Evolutionary conservation across 2,888 invertebrate genomes (phyloP).

Genomic region (Quadriops clusia): DNA sequence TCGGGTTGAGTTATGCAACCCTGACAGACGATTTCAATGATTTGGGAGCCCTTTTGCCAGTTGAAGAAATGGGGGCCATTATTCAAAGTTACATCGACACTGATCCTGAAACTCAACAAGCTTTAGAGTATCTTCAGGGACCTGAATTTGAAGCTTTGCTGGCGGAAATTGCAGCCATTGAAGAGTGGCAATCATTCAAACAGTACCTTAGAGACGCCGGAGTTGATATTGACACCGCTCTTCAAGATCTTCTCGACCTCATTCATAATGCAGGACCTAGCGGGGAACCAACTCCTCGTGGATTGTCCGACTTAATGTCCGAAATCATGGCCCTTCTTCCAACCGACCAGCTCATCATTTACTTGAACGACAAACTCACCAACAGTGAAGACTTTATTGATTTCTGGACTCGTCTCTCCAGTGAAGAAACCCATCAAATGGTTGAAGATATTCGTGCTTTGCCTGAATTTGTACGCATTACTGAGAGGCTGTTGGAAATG

Average conservation of each 20-base stretch:
- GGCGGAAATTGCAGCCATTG: conserved; percentile 12
- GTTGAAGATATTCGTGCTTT: conserved; percentile 19
- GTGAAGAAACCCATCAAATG: conserved; percentile 14
- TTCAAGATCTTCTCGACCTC: conserved; percentile 14
- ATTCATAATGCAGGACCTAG: conserved; percentile 11
- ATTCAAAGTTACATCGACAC: conserved; percentile 17
- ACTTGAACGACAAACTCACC: conserved; percentile 11
- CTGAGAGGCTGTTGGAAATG: conserved; percentile 15
- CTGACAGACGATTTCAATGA: conserved; percentile 18
- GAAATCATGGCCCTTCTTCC: conserved; percentile 13
- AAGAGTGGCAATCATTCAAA: conserved; percentile 16
- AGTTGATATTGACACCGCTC: conserved; percentile 16
- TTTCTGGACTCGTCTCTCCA: conserved; percentile 14
- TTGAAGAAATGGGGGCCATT: conserved; percentile 19
- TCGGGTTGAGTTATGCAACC: conserved; percentile 13
- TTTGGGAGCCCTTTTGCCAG: conserved; percentile 20
- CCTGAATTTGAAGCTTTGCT: conserved; percentile 20
- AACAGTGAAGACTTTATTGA: conserved; percentile 16
- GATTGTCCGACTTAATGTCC: conserved; percentile 14
- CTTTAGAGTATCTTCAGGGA: conserved; percentile 21
- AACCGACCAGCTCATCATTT: conserved; percentile 8
- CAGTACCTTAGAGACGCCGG: conserved; percentile 17
- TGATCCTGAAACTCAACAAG: conserved; percentile 20
- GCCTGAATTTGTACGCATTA: conserved; percentile 19
- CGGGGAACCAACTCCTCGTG: background rate